These are phyloP conservation scores for Ctenicera cuprea DNA, from an alignment of 2,888 invertebrate genomes.

Conservation along the genomic window DNA sequence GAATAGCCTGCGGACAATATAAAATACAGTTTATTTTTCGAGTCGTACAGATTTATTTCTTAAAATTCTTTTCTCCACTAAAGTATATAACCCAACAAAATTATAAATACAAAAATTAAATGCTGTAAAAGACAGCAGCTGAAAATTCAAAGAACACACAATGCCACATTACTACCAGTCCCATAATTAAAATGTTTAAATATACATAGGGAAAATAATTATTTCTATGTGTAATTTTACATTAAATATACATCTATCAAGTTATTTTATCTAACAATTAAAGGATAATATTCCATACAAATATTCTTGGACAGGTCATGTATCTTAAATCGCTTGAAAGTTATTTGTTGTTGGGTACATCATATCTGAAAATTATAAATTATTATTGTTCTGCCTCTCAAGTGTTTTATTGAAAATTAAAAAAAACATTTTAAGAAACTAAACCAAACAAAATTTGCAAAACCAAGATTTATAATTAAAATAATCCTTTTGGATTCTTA, in stretches of 20 bases:
- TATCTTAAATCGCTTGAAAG: not conserved
- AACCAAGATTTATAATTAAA: not conserved
- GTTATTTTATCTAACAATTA: conserved; percentile 19
- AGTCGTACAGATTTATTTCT: not conserved
- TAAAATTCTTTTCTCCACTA: not conserved
- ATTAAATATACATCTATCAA: conserved; percentile 1
- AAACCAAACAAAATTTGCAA: not conserved
- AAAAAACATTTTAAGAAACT: no score
- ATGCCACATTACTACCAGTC: not conserved
- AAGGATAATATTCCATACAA: conserved; percentile 9
- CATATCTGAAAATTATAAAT: conserved; percentile 24
- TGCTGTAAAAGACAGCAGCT: not conserved
- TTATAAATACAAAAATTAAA: conserved; percentile 6
- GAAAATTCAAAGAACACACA: not conserved
- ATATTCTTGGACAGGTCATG: not conserved
- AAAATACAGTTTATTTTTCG: no score
- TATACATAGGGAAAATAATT: not conserved
- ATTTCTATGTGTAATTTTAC: not conserved
- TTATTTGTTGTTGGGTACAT: not conserved
- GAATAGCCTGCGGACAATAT: no score
- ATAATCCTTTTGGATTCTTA: not conserved
- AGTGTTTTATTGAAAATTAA: no score
- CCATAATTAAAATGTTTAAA: not conserved
- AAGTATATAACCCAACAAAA: not conserved
- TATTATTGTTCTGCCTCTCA: not conserved